A percentile compares a stretch with the other conserved stretches of the same genome.
Evolutionary conservation across 30 jellyfish, hydroid and myxozoan species (phyloP).

Genomic region (Nemopilema nomurai): DNA sequence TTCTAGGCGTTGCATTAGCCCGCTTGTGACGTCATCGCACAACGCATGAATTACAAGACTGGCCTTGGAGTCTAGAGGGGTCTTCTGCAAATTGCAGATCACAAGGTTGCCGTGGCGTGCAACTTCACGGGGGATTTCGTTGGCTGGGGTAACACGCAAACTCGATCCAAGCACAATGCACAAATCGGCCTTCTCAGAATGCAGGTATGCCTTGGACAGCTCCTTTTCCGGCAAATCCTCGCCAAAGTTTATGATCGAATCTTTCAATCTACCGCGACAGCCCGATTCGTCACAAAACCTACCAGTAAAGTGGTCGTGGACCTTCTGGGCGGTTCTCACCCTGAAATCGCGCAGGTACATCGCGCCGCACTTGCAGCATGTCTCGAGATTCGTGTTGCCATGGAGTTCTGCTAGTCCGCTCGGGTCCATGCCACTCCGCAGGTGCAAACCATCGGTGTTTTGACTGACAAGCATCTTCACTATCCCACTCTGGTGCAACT

Average conservation of each 20-base stretch:
- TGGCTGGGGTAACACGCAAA: slow-evolving; percentile 91
- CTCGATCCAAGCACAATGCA: slow-evolving; percentile 87
- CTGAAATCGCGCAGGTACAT: slow-evolving; percentile 85
- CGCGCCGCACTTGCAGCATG: slow-evolving; percentile 69
- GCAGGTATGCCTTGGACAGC: slow-evolving; percentile 46
- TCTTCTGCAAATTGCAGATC: slow-evolving; percentile 78
- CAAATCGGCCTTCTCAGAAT: slow-evolving; percentile 83
- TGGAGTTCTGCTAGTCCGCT: slow-evolving; percentile 77
- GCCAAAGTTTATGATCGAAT: slow-evolving; percentile 88
- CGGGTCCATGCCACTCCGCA: slow-evolving; percentile 86
- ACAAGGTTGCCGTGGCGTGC: slow-evolving; percentile 61
- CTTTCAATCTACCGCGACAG: slow-evolving; percentile 74
- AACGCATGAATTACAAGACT: slow-evolving; percentile 71
- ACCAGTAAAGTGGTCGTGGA: slow-evolving; percentile 85
- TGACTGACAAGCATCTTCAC: slow-evolving; percentile 77
- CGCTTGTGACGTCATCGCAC: slow-evolving; percentile 82
- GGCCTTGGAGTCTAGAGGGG: slow-evolving; percentile 71
- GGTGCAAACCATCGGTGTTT: slow-evolving; percentile 88
- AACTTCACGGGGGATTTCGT: slow-evolving; percentile 75
- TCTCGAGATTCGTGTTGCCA: slow-evolving; percentile 92
- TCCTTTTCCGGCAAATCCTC: slow-evolving; percentile 75
- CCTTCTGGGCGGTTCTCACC: slow-evolving; percentile 70
- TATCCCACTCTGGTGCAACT: slow-evolving; percentile 54
- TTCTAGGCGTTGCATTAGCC: slow-evolving; percentile 71
- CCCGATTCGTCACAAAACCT: slow-evolving; percentile 66